Conservation (phyloP, 1,140 invertebrate species). For the Ooceraea biroi region DNA sequence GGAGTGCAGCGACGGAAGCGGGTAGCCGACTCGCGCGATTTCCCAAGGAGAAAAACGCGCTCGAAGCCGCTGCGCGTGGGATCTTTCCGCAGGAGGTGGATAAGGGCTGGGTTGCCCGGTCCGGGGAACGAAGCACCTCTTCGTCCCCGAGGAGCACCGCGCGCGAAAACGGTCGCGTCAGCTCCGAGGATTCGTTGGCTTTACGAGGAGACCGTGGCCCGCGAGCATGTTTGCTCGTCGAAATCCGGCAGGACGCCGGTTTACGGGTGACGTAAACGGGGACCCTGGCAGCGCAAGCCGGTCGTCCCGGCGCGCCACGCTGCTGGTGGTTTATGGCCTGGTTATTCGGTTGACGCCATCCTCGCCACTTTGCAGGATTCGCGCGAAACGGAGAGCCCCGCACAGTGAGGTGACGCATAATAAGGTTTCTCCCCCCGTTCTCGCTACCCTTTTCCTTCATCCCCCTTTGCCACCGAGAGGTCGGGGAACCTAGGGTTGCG, state of each 20-base stretch:
- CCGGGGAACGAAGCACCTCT: constrained; percentile 16
- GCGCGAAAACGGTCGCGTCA: constrained; percentile 75
- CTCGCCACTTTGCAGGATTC: constrained; percentile 72
- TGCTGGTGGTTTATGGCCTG: constrained; percentile 73
- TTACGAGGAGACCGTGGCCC: constrained; percentile 77
- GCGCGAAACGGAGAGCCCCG: constrained; percentile 59
- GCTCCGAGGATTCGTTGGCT: constrained; percentile 70
- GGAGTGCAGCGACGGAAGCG: background rate
- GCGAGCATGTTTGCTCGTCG: constrained; percentile 78
- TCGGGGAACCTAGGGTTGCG: constrained; percentile 34
- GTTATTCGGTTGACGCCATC: constrained; percentile 73
- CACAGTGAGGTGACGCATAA: constrained; percentile 56
- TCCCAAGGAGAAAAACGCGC: constrained; percentile 30
- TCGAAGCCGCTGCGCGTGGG: constrained; percentile 7
- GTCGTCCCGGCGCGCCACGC: constrained; percentile 33
- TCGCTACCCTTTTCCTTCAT: too few relatives aligned
- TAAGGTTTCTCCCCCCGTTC: constrained; percentile 57
- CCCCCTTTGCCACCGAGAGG: background rate
- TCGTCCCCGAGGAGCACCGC: constrained; percentile 61
- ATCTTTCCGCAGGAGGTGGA: background rate
- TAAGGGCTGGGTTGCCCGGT: background rate
- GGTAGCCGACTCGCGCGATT: constrained; percentile 9
- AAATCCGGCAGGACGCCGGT: constrained; percentile 74
- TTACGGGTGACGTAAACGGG: constrained; percentile 78
- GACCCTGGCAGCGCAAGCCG: constrained; percentile 49